Conservation (phyloP, 2,888 invertebrate species). For the Pristionchus arcanus region DNA sequence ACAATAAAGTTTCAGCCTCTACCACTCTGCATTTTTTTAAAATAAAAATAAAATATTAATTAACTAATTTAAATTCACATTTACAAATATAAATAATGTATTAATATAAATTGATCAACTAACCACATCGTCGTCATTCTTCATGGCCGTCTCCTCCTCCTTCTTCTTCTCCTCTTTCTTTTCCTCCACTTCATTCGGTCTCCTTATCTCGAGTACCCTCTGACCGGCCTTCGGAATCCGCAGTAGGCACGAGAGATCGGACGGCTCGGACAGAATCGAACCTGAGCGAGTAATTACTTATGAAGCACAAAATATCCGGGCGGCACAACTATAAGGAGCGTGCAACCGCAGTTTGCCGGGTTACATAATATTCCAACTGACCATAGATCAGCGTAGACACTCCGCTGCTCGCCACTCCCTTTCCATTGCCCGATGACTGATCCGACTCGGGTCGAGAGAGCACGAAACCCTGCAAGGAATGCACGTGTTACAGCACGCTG, state of each 20-base stretch:
- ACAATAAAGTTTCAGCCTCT: not conserved
- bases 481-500: too few species aligned
- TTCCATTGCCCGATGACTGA: not conserved
- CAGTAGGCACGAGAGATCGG: slow-evolving; percentile 33
- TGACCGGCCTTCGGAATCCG: slow-evolving; percentile 11
- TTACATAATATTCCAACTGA: not conserved
- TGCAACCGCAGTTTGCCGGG: not conserved
- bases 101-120: too few species aligned
- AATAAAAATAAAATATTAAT: too few species aligned
- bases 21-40: too few species aligned
- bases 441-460: not conserved
- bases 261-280: slow-evolving; percentile 30
- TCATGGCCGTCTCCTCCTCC: not conserved
- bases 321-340: not conserved
- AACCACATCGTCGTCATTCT: not conserved
- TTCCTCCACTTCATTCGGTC: not conserved
- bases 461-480: slow-evolving; percentile 49
- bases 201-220: slow-evolving; percentile 44
- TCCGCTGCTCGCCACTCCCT: not conserved
- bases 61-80: too few species aligned
- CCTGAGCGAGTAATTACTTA: not conserved
- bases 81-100: too few species aligned
- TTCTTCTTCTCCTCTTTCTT: not conserved
- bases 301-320: not conserved
- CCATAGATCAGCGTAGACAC: slow-evolving; percentile 6